Percentiles rank a stretch among this genome's conserved stretches.
These are phyloP conservation scores for Acromyrmex echinatior DNA, from an alignment of 1,140 invertebrate species.

Conservation along the genomic window DNA sequence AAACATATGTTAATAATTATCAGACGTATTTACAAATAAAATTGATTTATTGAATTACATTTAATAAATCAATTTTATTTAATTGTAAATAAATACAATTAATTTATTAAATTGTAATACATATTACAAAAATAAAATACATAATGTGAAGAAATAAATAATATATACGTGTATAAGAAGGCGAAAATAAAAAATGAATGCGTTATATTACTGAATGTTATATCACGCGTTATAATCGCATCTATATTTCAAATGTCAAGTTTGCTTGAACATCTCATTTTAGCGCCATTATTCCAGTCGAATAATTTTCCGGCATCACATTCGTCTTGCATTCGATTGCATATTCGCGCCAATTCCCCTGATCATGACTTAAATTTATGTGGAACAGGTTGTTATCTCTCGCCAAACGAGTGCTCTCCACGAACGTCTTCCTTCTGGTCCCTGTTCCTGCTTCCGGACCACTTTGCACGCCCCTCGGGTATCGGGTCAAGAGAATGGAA, in stretches of 20 bases:
- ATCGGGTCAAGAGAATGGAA: slow-evolving; percentile 71
- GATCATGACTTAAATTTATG: slow-evolving; percentile 59
- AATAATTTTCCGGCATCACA: slow-evolving; percentile 38
- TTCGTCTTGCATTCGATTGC: slow-evolving; percentile 45
- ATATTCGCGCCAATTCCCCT: slow-evolving; percentile 34
- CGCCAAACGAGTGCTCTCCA: slow-evolving; percentile 57
- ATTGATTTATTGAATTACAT: not conserved
- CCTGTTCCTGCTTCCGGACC: slow-evolving; percentile 12
- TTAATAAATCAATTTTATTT: too few relatives aligned
- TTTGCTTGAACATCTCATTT: slow-evolving; percentile 22
- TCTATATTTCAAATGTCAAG: slow-evolving; percentile 27
- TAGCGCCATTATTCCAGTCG: slow-evolving; percentile 27
- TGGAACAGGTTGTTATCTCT: slow-evolving; percentile 51
- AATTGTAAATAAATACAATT: not conserved
- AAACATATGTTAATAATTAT: slow-evolving; percentile 1
- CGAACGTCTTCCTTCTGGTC: slow-evolving; percentile 42
- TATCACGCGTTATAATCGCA: not conserved
- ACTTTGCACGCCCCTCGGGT: slow-evolving; percentile 23
- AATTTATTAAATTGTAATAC: not conserved
- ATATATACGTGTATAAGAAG: not conserved
- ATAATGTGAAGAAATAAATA: not conserved
- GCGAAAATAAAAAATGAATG: not conserved
- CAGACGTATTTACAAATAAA: not conserved
- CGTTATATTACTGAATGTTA: not conserved
- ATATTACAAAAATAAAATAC: not conserved